Percentiles rank a stretch among this genome's conserved stretches.
Evolutionary conservation across 92 coral and sea anemone species (phyloP).

Genomic region (Micromussa lordhowensis): DNA sequence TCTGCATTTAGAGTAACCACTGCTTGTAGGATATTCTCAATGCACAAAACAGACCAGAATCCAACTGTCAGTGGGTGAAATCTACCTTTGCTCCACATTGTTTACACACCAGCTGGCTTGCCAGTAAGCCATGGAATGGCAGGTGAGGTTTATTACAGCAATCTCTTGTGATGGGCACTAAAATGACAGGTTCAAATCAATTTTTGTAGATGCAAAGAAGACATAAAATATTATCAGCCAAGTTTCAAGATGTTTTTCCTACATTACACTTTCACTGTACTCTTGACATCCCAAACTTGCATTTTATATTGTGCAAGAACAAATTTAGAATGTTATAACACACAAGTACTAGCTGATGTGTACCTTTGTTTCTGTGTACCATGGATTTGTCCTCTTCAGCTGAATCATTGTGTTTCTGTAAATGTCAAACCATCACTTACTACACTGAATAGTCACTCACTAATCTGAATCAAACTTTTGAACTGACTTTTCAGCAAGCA

Average conservation of each 20-base stretch:
- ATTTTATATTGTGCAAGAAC: neutral
- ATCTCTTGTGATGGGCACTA: slow-evolving; percentile 42
- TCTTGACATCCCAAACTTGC: neutral
- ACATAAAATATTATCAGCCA: no score
- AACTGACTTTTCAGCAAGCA: no score
- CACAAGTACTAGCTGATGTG: neutral
- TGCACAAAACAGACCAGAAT: no score
- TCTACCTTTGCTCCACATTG: slow-evolving; percentile 85
- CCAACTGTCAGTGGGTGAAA: neutral
- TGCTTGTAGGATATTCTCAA: no score
- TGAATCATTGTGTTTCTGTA: slow-evolving; percentile 44
- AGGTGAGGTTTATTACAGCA: slow-evolving; percentile 74
- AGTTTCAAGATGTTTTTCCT: no score
- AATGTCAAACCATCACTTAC: neutral
- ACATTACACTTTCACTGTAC: no score
- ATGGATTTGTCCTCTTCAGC: slow-evolving; percentile 21
- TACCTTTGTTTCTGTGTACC: slow-evolving; percentile 53
- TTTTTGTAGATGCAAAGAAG: no score
- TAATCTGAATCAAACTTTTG: no score
- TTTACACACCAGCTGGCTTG: slow-evolving; percentile 94
- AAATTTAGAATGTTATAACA: neutral
- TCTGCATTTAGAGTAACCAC: neutral
- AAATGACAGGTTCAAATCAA: neutral
- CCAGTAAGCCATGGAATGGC: slow-evolving; percentile 94
- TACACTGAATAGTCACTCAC: neutral